Percentiles rank a stretch among this genome's conserved stretches.
Conservation (phyloP, 2,113 vertebrate genomes). For the Solenodon paradoxus region DNA sequence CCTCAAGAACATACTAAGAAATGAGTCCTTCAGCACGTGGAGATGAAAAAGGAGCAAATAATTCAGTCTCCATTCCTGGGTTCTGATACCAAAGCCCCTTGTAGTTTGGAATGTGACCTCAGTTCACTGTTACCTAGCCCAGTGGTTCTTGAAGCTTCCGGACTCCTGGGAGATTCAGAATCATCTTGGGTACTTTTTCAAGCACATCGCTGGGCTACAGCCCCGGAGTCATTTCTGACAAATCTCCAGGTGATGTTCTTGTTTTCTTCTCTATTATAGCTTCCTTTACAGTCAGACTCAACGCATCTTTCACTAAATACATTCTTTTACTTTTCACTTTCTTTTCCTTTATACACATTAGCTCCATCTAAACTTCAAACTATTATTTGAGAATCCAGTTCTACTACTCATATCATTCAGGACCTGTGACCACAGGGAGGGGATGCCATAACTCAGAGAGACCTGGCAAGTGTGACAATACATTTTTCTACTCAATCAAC, state of each 20-base stretch:
- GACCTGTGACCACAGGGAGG: neutral
- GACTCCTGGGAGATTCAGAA: neutral
- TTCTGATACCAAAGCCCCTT: neutral
- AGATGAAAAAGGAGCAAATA: neutral
- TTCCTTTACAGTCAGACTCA: neutral
- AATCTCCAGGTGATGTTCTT: neutral
- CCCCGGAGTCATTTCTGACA: neutral
- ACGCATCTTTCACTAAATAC: neutral
- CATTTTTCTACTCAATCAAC: neutral
- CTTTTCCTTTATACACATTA: neutral
- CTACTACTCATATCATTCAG: too few species aligned
- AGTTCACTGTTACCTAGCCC: neutral
- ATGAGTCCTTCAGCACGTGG: rapidly evolving
- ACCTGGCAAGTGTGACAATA: neutral
- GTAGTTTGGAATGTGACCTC: rapidly evolving
- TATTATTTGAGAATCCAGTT: neutral
- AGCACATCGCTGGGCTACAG: neutral
- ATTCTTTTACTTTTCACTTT: rapidly evolving
- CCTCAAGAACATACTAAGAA: neutral
- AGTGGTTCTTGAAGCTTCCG: neutral
- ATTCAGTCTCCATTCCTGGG: neutral
- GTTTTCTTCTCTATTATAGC: neutral
- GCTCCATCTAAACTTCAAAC: neutral
- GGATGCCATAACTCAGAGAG: neutral
- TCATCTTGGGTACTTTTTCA: neutral